These are phyloP conservation scores for Rhincodon typus DNA, from an alignment of 2,797 vertebrate species.

Conservation along the genomic window DNA sequence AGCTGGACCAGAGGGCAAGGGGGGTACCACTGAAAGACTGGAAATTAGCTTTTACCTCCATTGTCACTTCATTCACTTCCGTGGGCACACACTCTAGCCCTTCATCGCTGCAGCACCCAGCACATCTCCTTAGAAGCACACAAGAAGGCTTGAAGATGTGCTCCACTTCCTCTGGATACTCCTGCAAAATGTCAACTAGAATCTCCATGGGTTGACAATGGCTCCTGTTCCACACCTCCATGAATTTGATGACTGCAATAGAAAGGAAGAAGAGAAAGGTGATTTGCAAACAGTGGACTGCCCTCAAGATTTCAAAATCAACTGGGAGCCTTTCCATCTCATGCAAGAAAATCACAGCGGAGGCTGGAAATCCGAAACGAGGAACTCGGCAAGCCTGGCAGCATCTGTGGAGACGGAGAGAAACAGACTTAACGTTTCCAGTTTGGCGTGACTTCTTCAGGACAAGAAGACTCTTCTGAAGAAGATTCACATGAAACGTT, in stretches of 20 bases:
- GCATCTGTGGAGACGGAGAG: too few relatives aligned
- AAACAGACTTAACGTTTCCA: too few relatives aligned
- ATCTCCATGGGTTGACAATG: conserved; percentile 84
- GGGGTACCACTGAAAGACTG: not conserved
- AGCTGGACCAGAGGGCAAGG: not conserved
- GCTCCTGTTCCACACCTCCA: conserved; percentile 87
- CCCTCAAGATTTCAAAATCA: not conserved
- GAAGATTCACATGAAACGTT: too few relatives aligned
- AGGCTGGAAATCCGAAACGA: too few relatives aligned
- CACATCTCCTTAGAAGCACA: conserved; percentile 85
- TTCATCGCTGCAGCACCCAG: conserved; percentile 90
- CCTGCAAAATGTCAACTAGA: conserved; percentile 92
- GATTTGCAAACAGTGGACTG: not conserved
- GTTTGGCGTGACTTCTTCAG: too few relatives aligned
- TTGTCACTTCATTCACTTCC: conserved; percentile 74
- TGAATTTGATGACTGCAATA: conserved; percentile 67
- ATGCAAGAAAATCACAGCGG: too few relatives aligned
- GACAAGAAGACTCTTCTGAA: too few relatives aligned
- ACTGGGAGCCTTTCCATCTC: not conserved
- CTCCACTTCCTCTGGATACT: conserved; percentile 91
- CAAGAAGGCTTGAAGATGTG: conserved; percentile 95
- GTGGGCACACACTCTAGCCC: conserved; percentile 81
- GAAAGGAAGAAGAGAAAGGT: too few relatives aligned
- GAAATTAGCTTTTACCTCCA: conserved; percentile 68
- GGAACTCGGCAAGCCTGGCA: too few relatives aligned